Evolutionary conservation across 2,797 vertebrate species (phyloP), one percentile per base, ranked within the genome.

Genomic region (Chiroxiphia lanceolata): DNA sequence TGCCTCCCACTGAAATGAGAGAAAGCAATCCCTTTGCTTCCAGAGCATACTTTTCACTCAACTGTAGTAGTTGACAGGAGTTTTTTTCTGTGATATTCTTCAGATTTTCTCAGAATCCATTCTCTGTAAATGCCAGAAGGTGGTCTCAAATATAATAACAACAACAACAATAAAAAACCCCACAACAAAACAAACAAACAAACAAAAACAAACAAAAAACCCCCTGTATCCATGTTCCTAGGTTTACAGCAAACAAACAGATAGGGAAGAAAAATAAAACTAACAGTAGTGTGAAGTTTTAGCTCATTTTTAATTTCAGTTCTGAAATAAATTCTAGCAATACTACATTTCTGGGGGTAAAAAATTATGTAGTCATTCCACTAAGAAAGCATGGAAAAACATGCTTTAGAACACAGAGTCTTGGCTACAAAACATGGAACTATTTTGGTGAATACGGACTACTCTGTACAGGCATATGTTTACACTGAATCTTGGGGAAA

Each of bases 361-460:
- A 87, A 91, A 63, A 60, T 89, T 69, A 36, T 72, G 42, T 72
- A 86, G 68, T 77, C 27, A 17, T 71, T 86, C 83, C 79, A 54
- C 50, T 69, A 36, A 70, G 67, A 94, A 94, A 78, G 8, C 47
- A 64, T 84, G 77, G 50, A 87, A 83, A 91, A 82, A 33, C 13
- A 23, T 67, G 44, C 59, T 86, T 65, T 79, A 76, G 56, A 83
- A 91, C 51, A 78, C 65, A 86, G 61, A 34, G 54, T 72, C 53
- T 83, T 92, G 61, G 83, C 61, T 84, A 93, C 77, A 91, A 88
- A 68, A 76, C 48, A 70, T 59, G 33, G 34, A 91, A 89, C 48
- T 82, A 65, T 76, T 93, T 84, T 78, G 78, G 65, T 94, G 87
- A 93, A 78, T 36, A 61, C 10, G 19, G 21, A 53, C 61, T 83